Evolutionary conservation across 2,113 vertebrate genomes (phyloP), one percentile per base, ranked within the genome.

Genomic region (Charina bottae): DNA sequence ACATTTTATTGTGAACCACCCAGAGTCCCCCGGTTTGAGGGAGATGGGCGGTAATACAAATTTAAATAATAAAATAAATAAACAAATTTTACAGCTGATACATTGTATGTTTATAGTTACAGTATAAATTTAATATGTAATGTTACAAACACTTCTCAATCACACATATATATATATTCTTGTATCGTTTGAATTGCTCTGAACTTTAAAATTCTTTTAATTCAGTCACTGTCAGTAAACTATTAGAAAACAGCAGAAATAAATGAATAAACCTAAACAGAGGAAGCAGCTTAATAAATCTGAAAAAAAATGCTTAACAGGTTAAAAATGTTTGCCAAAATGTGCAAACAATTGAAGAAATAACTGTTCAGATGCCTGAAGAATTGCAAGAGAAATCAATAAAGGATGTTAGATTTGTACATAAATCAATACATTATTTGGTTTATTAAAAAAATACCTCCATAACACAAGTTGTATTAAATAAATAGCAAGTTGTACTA

Each of bases 401-500:
- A 85, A 21, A 0, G 46, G 60, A 89, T 23, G 0, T 0, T 58
- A 6, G 1, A 90, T 60, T 28, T 78, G 10, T 83, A 68, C 64
- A 1, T 56, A 92, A 90, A 23, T 7, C 87, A 59, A 90, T 90
- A 28, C 93, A 93, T 28, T 46, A 0, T 64, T 46, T 85, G 7
- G 4, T 59, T 83, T 89, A 49, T 85, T 89, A 49, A 93, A 49
- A 93, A 91, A 91, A 58, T 46, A 9, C 54, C n/a, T 93, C 62
- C 8, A 46, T 6, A 84, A 24, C 60, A 33, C 7, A 21, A 0
- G 13, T 88, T 24, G 13, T 21, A 90, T 26, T 2, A 37, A 33
- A 90, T 59, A 93, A 28, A 49, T 64, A 90, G 10, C 0, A 17
- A 4, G 21, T 88, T 4, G 6, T 78, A 59, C 90, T 93, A 5